Base-by-base conservation (phyloP, 2,888 invertebrate species). In the Anagyrus pseudococci region DNA sequence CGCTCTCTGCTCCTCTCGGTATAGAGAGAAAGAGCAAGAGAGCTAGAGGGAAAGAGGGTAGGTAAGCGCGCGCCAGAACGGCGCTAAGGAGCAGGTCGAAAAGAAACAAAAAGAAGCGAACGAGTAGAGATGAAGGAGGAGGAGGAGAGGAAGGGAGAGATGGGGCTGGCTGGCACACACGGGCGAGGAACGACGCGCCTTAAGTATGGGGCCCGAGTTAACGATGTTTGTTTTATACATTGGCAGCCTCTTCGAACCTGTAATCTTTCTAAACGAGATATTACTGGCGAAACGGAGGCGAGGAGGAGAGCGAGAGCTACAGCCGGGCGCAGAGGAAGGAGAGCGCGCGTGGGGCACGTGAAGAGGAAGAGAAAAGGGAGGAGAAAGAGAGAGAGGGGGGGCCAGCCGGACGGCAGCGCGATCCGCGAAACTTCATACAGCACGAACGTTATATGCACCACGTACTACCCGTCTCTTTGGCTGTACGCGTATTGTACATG, bases 241-340 rank as follows among this genome's bases (percentile, higher is more conserved):
- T 80, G 80, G 80, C 62, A 62, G 59, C 52, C 61, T 62, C 62
- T 58, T 79, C 79, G 76, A 80, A 81, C 81, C 80, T 80, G 79
- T 81, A 81, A 80, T 81, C 78, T 80, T 79, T 81, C 80, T 81
- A 80, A 81, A 81, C 81, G 81, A 81, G 80, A 80, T 80, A 81
- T 80, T 80, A 80, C 79, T 71, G 56, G 66, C 69, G 67, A 23
- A 23, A 62, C 48, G 64, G 67, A 68, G 64, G 33, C 48, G 48
- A 25, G 26, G 4, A 20, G 19, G 46, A 25, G n/a, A 10, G 48
- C 25, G 8, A 13, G 48, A 23, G 48, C 6, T 4, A n/a, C n/a
- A 48, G 48, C 20, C 46, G 48, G 7, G 48, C 23, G 48, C n/a
- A 43, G 19, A 4, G 4, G 43, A 43, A 43, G 15, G 43, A 8